phyloP scores from a whole-genome alignment of 2,797 vertebrate species.

The Premnoplex brunnescens region DNA sequence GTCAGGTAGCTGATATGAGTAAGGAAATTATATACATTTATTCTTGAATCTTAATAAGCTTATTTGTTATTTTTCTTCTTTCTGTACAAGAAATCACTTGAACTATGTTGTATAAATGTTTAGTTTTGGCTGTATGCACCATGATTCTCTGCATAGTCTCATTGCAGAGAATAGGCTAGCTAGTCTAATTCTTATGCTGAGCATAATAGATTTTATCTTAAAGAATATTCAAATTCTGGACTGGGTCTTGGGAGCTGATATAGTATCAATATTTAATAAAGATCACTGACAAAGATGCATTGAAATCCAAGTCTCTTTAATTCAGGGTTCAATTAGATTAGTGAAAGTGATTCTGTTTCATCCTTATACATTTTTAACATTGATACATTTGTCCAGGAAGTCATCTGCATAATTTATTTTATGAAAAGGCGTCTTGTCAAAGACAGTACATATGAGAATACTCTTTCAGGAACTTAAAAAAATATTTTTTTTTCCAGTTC shows the following conservation, averaged over 20 bases:
- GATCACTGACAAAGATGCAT: conserved; percentile 4
- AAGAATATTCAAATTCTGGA: not conserved
- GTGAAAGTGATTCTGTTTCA: not conserved
- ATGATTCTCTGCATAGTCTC: rapidly evolving
- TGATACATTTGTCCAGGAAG: conserved; percentile 9
- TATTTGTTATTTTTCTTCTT: not conserved
- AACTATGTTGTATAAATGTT: not conserved
- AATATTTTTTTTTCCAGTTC: not conserved
- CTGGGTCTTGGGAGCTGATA: not conserved
- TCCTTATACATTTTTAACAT: conserved; percentile 47
- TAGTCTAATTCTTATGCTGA: not conserved
- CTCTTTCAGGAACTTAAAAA: not conserved
- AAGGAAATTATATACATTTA: not conserved
- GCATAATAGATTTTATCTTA: not conserved
- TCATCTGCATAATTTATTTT: conserved; percentile 8
- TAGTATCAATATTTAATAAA: conserved; percentile 35
- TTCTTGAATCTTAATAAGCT: not conserved
- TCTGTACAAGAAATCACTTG: not conserved
- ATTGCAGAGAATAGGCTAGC: not conserved
- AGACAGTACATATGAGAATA: not conserved
- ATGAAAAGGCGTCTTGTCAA: not conserved
- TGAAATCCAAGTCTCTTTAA: conserved; percentile 30
- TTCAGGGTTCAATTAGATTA: conserved; percentile 12
- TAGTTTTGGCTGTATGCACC: not conserved
- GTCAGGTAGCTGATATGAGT: not conserved